A percentile compares a stretch with the other conserved stretches of the same genome.
phyloP scores from a whole-genome alignment of 64 coral and sea anemone genomes.

The Orbicella faveolata region DNA sequence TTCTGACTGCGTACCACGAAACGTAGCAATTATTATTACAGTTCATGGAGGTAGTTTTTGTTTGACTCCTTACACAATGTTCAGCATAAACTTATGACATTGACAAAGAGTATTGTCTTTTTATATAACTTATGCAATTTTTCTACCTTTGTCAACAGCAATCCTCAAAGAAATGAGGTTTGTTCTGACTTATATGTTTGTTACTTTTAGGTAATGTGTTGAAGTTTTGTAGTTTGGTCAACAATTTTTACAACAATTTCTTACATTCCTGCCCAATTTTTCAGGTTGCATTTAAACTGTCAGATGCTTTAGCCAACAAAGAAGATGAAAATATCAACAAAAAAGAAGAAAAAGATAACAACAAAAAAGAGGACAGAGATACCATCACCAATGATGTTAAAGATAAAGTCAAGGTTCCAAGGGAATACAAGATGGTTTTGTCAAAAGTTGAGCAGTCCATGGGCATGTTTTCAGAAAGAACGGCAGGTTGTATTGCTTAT shows the following conservation, averaged over 20 bases:
- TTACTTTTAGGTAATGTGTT: neutral
- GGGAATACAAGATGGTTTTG: constrained; percentile 81
- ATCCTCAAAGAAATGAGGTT: constrained; percentile 90
- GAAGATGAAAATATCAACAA: constrained; percentile 16
- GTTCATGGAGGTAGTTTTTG: no score
- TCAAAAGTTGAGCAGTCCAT: constrained; percentile 92
- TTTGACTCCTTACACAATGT: no score
- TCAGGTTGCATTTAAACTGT: constrained; percentile 69
- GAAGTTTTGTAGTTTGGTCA: no score
- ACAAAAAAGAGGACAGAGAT: neutral
- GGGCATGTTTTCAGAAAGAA: constrained; percentile 76
- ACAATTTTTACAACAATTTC: neutral
- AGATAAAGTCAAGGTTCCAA: constrained; percentile 64
- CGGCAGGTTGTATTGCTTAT: constrained; percentile 35
- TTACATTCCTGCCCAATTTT: neutral
- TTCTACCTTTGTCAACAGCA: constrained; percentile 34
- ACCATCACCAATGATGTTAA: neutral
- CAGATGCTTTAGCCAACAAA: constrained; percentile 64
- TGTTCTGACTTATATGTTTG: neutral
- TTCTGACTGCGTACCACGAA: no score
- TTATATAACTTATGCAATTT: neutral
- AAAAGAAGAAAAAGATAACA: neutral
- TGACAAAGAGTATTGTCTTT: neutral
- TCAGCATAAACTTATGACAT: neutral
- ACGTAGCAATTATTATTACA: no score